Conservation (phyloP, 2,888 invertebrate species). For the Trimorus sp. region DNA sequence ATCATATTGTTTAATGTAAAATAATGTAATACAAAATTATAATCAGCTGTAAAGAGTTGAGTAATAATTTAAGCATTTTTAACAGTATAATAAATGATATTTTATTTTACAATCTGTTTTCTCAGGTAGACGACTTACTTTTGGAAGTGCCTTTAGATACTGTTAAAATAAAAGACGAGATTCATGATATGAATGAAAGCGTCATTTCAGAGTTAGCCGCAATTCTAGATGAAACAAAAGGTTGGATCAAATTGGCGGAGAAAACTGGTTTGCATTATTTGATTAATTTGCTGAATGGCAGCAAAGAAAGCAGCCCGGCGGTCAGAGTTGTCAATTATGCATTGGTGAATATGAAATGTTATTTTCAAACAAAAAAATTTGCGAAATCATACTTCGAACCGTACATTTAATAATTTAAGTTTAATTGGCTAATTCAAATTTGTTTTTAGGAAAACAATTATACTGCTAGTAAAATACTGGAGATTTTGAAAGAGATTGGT, state of each 20-base stretch:
- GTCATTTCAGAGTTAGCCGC: conserved; percentile 41
- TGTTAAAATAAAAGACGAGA: conserved; percentile 69
- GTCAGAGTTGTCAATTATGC: conserved; percentile 83
- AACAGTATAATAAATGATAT: neutral
- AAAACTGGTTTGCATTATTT: conserved; percentile 83
- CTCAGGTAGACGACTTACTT: too few species aligned
- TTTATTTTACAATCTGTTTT: conserved; percentile 9
- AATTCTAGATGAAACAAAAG: conserved; percentile 83
- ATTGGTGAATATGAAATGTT: conserved; percentile 70
- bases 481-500: conserved; percentile 78
- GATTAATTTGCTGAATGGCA: conserved; percentile 81
- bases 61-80: neutral
- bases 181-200: conserved; percentile 69
- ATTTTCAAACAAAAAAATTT: neutral
- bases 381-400: neutral
- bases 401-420: neutral
- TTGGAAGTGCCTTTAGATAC: conserved; percentile 25
- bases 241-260: conserved; percentile 85
- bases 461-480: conserved; percentile 72
- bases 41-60: neutral
- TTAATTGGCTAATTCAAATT: conserved; percentile 3
- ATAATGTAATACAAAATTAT: too few species aligned
- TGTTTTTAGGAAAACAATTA: conserved; percentile 55
- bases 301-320: conserved; percentile 82
- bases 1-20: too few species aligned